Evolutionary conservation across 2,797 vertebrate genomes (phyloP).

Genomic region (Chromobotia macracanthus): DNA sequence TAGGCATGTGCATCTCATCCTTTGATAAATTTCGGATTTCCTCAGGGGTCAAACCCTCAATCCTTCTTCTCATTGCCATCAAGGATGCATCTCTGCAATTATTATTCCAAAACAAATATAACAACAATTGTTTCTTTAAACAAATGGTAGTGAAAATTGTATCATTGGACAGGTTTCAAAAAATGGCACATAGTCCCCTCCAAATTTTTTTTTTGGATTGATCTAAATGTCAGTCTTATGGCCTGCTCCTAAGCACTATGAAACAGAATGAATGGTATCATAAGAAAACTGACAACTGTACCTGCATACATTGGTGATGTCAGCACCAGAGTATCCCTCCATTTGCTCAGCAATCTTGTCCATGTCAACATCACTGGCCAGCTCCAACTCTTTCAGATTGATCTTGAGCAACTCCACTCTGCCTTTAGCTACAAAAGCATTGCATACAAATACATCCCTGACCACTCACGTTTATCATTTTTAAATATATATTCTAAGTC

Average conservation of each 20-base stretch:
- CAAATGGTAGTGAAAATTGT: background rate
- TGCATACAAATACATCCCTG: constrained; percentile 5
- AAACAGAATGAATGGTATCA: background rate
- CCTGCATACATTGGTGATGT: constrained; percentile 99
- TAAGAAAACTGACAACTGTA: constrained; percentile 61
- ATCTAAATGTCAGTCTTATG: background rate
- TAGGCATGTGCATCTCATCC: constrained; percentile 99
- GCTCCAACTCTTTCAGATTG: constrained; percentile 91
- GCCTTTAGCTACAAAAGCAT: constrained; percentile 80
- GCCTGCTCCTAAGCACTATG: background rate
- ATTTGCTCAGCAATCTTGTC: constrained; percentile 91
- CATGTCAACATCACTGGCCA: constrained; percentile 90
- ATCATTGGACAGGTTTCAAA: too few relatives aligned
- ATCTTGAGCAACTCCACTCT: constrained; percentile 93
- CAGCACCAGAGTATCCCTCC: constrained; percentile 97
- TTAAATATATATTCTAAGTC: background rate
- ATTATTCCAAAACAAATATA: background rate
- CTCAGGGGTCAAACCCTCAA: constrained; percentile 94
- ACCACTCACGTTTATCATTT: background rate
- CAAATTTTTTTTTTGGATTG: background rate
- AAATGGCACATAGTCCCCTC: background rate
- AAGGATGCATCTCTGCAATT: constrained; percentile 89
- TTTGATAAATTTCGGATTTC: constrained; percentile 95
- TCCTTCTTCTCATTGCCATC: constrained; percentile 97
- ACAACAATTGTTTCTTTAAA: background rate